Conservation (phyloP, 2,888 invertebrate genomes). For the Himalopsyche japonica region DNA sequence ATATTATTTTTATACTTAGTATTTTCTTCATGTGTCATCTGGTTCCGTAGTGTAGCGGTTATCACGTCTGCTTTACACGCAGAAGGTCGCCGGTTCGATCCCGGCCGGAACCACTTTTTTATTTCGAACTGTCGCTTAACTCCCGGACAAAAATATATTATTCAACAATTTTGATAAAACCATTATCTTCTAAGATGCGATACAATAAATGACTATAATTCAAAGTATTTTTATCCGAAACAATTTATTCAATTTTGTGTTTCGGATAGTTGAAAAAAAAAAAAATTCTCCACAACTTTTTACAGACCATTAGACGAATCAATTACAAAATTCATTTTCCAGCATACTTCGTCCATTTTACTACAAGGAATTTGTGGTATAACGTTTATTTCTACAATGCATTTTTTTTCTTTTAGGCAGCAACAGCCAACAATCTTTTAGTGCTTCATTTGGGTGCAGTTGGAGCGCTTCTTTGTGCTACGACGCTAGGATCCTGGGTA, state of each 20-base stretch:
- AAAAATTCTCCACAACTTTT: too few relatives aligned
- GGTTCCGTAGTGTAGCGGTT: constrained; percentile 76
- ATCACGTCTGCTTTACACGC: constrained; percentile 82
- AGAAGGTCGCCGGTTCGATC: constrained; percentile 74
- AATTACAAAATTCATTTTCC: too few relatives aligned
- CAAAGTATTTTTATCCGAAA: too few relatives aligned
- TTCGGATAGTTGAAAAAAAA: too few relatives aligned
- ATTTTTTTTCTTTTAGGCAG: constrained; percentile 54
- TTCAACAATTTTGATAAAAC: too few relatives aligned
- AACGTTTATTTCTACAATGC: not conserved
- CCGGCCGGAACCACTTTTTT: constrained; percentile 61
- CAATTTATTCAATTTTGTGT: too few relatives aligned
- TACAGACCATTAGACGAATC: too few relatives aligned
- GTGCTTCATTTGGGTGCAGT: constrained; percentile 74
- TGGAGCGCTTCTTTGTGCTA: constrained; percentile 67
- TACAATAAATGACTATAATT: too few relatives aligned
- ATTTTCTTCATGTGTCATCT: not conserved
- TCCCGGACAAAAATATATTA: too few relatives aligned
- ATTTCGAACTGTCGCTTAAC: not conserved
- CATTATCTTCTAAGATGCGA: too few relatives aligned
- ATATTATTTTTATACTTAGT: not conserved
- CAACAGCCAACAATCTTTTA: constrained; percentile 71
- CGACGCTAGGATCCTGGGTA: constrained; percentile 62
- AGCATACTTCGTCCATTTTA: too few relatives aligned
- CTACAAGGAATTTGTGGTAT: too few relatives aligned